These are phyloP conservation scores for Mormoops blainvillei DNA, from an alignment of 2,113 vertebrate species.

Conservation along the genomic window DNA sequence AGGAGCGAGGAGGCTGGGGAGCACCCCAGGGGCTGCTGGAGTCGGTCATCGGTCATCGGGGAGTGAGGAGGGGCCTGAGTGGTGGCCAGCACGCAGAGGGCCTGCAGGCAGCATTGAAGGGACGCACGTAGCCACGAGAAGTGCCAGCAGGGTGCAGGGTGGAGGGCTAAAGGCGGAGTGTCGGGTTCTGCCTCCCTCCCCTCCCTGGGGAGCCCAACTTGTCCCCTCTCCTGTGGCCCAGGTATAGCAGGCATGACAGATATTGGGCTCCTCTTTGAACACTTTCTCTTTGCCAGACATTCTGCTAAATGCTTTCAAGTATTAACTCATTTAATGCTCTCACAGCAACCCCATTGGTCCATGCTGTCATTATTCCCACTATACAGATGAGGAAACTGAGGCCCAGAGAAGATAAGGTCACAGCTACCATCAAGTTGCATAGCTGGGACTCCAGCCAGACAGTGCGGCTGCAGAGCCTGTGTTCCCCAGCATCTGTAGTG, in stretches of 20 bases:
- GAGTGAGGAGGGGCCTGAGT: background rate
- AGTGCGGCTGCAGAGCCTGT: background rate
- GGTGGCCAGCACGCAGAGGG: background rate
- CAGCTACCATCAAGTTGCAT: background rate
- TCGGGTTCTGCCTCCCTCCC: background rate
- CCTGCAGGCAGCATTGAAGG: background rate
- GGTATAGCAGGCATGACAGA: background rate
- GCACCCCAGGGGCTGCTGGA: fast-evolving
- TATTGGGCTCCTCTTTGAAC: background rate
- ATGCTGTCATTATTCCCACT: background rate
- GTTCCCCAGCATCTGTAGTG: background rate
- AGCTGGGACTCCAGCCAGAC: background rate
- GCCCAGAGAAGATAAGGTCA: background rate
- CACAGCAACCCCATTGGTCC: background rate
- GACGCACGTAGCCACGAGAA: fast-evolving
- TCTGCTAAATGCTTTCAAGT: background rate
- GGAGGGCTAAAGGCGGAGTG: background rate
- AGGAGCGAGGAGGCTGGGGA: background rate
- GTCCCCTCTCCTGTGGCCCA: background rate
- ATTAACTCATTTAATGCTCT: background rate
- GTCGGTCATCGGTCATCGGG: fast-evolving
- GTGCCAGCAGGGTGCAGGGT: background rate
- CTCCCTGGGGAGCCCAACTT: background rate
- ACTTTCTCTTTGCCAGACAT: background rate
- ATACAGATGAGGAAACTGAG: background rate